phyloP scores from a whole-genome alignment of 2,113 vertebrate genomes.

The Leptobrachium ailaonicum region DNA sequence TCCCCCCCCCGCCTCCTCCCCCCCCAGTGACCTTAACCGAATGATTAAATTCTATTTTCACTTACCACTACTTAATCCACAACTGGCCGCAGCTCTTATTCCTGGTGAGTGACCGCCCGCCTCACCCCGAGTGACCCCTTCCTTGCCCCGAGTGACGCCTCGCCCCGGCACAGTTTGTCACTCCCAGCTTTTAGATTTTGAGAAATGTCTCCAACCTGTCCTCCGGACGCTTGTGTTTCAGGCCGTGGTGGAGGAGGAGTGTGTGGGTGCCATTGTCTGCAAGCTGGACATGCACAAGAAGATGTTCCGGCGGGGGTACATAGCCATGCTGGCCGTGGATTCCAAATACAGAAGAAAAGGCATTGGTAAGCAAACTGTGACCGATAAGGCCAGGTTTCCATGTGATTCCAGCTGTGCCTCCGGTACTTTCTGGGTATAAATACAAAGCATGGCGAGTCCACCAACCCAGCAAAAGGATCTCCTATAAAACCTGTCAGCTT shows the following conservation, averaged over 20 bases:
- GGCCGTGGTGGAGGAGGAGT: slow-evolving; percentile 98
- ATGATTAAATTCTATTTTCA: slow-evolving; percentile 91
- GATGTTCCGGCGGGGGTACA: slow-evolving; percentile 99
- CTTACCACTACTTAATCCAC: slow-evolving; percentile 99
- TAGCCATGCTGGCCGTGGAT: slow-evolving; percentile 99
- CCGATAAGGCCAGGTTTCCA: no score
- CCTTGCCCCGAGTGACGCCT: no score
- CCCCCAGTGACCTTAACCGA: no score
- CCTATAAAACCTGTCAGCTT: no score
- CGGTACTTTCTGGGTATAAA: no score
- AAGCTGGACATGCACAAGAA: slow-evolving; percentile 99
- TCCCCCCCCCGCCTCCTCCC: no score
- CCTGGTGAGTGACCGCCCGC: slow-evolving; percentile 80
- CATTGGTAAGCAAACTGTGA: slow-evolving; percentile 84
- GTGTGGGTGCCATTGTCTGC: slow-evolving; percentile 98
- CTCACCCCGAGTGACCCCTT: no score
- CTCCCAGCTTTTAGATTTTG: neutral
- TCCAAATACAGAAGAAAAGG: slow-evolving; percentile 99
- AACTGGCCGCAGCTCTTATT: slow-evolving; percentile 99
- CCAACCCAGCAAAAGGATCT: no score
- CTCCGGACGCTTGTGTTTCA: slow-evolving; percentile 72
- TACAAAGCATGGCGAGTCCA: no score
- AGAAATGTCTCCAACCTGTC: neutral
- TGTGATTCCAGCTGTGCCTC: no score
- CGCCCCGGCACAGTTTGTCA: no score